Evolutionary conservation across 2,888 invertebrate species (phyloP).

Genomic region (Cephus rjabovi): DNA sequence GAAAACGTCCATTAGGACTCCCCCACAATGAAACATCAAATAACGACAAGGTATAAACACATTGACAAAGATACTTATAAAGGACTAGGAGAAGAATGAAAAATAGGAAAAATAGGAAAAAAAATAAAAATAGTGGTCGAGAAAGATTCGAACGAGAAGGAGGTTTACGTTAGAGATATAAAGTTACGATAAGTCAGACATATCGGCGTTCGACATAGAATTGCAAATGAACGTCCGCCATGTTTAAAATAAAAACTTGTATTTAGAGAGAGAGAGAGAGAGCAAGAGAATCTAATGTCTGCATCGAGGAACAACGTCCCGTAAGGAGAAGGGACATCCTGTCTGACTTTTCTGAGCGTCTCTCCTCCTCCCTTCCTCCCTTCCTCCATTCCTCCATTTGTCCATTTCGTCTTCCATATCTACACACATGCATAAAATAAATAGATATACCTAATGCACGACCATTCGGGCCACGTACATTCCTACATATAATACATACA

Average conservation of each 20-base stretch:
- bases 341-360: neutral
- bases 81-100: neutral
- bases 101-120: neutral
- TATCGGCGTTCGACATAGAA: slow-evolving; percentile 65
- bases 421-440: neutral
- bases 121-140: neutral
- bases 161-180: slow-evolving; percentile 30
- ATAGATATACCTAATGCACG: slow-evolving; percentile 9
- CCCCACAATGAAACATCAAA: neutral
- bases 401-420: neutral
- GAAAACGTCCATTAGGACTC: neutral
- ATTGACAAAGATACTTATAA: neutral
- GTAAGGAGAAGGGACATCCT: neutral
- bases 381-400: neutral
- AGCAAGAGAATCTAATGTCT: neutral
- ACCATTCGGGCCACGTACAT: slow-evolving; percentile 8
- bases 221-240: slow-evolving; percentile 64
- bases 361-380: neutral
- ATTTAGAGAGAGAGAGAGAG: neutral
- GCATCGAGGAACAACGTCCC: neutral
- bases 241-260: slow-evolving; percentile 63
- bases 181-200: slow-evolving; percentile 64
- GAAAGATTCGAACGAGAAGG: neutral
- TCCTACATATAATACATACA: slow-evolving; percentile 46
- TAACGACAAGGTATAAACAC: neutral